Evolutionary conservation across 2,797 vertebrate genomes (phyloP).

Genomic region (Gambusia yucatana): DNA sequence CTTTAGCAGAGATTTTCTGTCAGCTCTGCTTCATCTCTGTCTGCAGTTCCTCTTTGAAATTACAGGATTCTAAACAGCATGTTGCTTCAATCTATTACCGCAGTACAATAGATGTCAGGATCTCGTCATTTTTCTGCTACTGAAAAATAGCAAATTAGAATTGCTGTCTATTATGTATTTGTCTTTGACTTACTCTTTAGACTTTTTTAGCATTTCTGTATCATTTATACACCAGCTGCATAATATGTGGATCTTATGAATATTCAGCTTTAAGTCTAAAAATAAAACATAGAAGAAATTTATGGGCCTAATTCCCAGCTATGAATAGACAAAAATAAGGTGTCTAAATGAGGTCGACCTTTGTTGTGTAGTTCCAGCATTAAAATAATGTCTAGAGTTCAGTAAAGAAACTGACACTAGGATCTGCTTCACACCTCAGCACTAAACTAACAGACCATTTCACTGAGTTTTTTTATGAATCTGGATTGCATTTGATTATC

Average conservation of each 20-base stretch:
- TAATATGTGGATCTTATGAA: too few species aligned
- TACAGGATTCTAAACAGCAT: too few species aligned
- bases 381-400: background rate
- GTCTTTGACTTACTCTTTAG: too few species aligned
- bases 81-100: background rate
- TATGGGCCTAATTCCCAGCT: too few species aligned
- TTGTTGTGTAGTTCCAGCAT: background rate
- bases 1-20: background rate
- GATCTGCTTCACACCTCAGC: background rate
- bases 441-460: background rate
- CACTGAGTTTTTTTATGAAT: background rate
- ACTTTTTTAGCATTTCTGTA: too few species aligned
- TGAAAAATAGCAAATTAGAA: too few species aligned
- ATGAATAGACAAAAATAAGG: background rate
- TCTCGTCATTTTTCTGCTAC: background rate
- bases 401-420: too few species aligned
- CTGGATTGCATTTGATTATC: background rate
- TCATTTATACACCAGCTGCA: too few species aligned
- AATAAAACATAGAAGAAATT: too few species aligned
- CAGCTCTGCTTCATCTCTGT: background rate
- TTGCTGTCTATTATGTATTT: too few species aligned
- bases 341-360: background rate
- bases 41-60: background rate
- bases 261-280: too few species aligned
- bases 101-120: background rate